These are phyloP conservation scores for Hycleus phaleratus DNA, from an alignment of 1,140 invertebrate genomes.

Conservation along the genomic window DNA sequence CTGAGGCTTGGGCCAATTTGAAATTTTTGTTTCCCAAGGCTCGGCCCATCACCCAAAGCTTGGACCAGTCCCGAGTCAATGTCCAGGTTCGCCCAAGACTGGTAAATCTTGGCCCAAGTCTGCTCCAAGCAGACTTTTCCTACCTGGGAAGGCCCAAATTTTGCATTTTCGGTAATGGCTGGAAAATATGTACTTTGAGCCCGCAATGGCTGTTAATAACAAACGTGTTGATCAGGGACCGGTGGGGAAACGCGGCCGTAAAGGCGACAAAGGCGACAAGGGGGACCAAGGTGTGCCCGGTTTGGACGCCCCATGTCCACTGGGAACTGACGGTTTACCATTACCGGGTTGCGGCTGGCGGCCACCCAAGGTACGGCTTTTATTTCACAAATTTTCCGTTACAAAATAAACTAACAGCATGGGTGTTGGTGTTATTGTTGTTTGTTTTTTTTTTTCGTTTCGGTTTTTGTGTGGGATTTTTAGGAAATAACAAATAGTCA, in stretches of 20 bases:
- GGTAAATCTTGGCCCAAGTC: no score
- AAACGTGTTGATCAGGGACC: conserved; percentile 54
- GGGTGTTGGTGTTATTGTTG: background rate
- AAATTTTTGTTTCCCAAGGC: no score
- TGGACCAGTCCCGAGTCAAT: no score
- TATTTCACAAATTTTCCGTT: background rate
- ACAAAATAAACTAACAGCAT: conserved; percentile 15
- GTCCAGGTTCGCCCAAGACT: no score
- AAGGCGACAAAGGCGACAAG: conserved; percentile 85
- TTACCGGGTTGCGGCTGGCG: conserved; percentile 91
- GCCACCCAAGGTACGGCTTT: conserved; percentile 62
- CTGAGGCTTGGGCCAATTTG: no score
- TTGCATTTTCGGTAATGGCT: no score
- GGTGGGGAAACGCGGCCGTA: conserved; percentile 78
- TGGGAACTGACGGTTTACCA: conserved; percentile 88
- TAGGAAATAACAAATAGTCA: conserved; percentile 36
- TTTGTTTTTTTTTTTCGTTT: no score
- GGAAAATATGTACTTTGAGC: no score
- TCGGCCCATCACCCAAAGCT: no score
- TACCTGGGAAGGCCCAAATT: no score
- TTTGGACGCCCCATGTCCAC: conserved; percentile 92
- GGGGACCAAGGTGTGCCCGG: conserved; percentile 94
- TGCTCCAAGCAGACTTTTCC: no score
- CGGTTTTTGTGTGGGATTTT: conserved; percentile 16
- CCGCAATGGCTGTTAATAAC: no score